A percentile compares a stretch with the other conserved stretches of the same genome.
phyloP scores from a whole-genome alignment of 2,888 invertebrate genomes.

The Rhyacophila evoluta region DNA sequence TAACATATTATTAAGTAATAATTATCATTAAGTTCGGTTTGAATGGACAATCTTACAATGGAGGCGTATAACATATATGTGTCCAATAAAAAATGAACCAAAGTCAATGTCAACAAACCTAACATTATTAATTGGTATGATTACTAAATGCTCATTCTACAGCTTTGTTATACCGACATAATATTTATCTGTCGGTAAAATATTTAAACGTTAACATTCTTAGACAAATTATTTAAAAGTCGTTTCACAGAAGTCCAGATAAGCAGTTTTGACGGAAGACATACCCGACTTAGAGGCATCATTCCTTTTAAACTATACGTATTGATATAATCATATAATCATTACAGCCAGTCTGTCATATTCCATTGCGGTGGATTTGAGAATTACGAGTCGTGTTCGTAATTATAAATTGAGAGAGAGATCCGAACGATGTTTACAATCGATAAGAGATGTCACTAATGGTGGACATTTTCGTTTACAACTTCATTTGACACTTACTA shows the following conservation, averaged over 20 bases:
- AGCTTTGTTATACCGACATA: constrained; percentile 10
- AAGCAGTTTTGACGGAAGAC: constrained; percentile 25
- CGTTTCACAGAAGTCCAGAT: constrained; percentile 5
- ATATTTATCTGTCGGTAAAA: constrained; percentile 38
- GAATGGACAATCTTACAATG: too few species aligned
- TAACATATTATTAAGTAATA: too few species aligned
- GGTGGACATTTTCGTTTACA: constrained; percentile 54
- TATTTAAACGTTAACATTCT: constrained; percentile 32
- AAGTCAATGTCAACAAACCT: constrained; percentile 14
- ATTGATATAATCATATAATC: constrained; percentile 50
- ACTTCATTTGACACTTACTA: constrained; percentile 54
- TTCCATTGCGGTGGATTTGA: constrained; percentile 50
- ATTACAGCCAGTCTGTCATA: constrained; percentile 51
- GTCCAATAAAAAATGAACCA: not conserved
- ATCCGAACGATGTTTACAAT: constrained; percentile 48
- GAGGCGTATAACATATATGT: too few species aligned
- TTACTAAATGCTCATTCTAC: constrained; percentile 18
- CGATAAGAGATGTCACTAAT: constrained; percentile 55
- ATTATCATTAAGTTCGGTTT: too few species aligned
- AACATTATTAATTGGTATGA: constrained; percentile 14
- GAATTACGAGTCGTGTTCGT: constrained; percentile 46
- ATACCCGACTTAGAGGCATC: constrained; percentile 22
- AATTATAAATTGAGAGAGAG: constrained; percentile 52
- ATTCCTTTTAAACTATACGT: constrained; percentile 35
- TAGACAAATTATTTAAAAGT: constrained; percentile 40